phyloP scores from a whole-genome alignment of 2,888 invertebrate genomes.

The Harpalus rubripes region DNA sequence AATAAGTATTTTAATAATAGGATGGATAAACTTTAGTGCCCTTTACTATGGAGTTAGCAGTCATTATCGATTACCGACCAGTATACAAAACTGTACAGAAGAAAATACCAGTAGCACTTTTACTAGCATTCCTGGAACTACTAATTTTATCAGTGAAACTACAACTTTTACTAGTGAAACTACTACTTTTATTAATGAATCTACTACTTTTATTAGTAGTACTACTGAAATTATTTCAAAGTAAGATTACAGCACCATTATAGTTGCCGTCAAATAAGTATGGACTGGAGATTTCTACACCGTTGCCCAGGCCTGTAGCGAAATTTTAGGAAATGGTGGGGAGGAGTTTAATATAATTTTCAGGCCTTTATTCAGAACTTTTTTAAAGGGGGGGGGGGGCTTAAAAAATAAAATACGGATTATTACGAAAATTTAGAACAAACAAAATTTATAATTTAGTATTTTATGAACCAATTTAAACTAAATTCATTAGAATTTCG shows the following conservation, averaged over 20 bases:
- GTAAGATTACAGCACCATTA: background rate
- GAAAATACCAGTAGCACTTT: background rate
- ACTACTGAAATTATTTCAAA: background rate
- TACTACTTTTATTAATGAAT: background rate
- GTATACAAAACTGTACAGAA: conserved; percentile 18
- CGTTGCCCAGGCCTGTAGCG: too few species aligned
- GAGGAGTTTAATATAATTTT: too few species aligned
- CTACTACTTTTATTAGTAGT: background rate
- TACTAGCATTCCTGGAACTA: background rate
- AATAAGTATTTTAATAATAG: conserved; percentile 46
- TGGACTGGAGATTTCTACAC: too few species aligned
- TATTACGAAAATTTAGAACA: too few species aligned
- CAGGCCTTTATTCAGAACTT: too few species aligned
- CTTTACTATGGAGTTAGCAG: conserved; percentile 22
- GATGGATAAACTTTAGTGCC: conserved; percentile 56
- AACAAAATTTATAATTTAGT: too few species aligned
- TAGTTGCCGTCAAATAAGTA: too few species aligned
- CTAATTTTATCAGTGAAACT: background rate
- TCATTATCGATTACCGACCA: conserved; percentile 27
- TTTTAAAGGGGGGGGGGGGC: too few species aligned
- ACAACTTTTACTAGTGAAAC: background rate
- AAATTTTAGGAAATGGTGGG: too few species aligned
- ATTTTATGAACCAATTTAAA: too few species aligned
- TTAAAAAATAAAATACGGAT: too few species aligned
- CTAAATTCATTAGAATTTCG: too few species aligned